Conservation (phyloP, 2,797 vertebrate genomes). For the Mormyrops boulengeri region DNA sequence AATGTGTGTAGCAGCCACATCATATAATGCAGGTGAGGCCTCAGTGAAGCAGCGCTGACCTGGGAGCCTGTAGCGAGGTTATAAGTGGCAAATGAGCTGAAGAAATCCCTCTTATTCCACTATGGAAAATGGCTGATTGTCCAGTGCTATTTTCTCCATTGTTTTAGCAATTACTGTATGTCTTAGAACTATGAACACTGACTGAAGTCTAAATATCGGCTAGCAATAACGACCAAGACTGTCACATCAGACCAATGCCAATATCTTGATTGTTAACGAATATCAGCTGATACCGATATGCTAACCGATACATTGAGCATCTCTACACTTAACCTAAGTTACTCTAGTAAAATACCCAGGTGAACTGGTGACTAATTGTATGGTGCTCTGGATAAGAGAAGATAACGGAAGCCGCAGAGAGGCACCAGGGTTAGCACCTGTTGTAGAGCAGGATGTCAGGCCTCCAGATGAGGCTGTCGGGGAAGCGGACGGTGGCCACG, state of each 20-base stretch:
- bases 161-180: background rate
- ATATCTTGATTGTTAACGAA: background rate
- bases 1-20: background rate
- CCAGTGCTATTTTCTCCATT: background rate
- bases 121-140: background rate
- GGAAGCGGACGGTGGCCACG: constrained; percentile 77
- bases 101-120: background rate
- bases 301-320: background rate
- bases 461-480: constrained; percentile 80
- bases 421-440: constrained; percentile 56
- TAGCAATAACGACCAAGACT: background rate
- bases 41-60: background rate
- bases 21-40: background rate
- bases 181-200: background rate
- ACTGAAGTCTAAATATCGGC: background rate
- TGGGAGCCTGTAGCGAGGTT: background rate
- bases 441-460: constrained; percentile 86
- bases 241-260: background rate
- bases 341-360: background rate
- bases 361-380: background rate
- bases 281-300: background rate
- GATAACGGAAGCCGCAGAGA: background rate
- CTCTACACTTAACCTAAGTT: background rate
- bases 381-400: background rate
- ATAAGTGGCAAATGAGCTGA: background rate